Evolutionary conservation across 1,140 invertebrate genomes (phyloP), one percentile per base, ranked within the genome.

Genomic region (Portunus trituberculatus): DNA sequence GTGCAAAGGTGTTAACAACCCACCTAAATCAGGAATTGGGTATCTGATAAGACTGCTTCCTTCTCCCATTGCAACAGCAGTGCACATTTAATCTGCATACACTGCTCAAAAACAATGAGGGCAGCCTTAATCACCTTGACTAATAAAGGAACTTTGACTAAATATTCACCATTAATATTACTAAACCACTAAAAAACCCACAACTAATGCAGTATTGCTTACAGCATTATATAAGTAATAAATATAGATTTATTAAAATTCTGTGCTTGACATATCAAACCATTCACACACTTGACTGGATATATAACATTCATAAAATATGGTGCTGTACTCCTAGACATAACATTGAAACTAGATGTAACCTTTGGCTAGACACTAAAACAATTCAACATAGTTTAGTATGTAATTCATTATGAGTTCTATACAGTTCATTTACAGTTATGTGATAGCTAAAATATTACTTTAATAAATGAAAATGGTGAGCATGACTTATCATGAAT

Each of bases 321-420:
- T 52, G 82, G 83, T 86, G 28, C 46, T 83, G 31, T 46, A 86
- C 45, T 93, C 39, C 29, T 84, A 83, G 31, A 48, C 52, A 48
- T 92, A 89, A 92, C 91, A 87, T 87, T 95, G 29, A 29, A 93
- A 87, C 94, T 95, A 95, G 92, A 95, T 86, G 92, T 95, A 95
- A 95, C 94, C 94, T 95, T 95, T 95, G 94, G 94, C 94, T 95
- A 95, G 94, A 95, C 83, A 95, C 94, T 95, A 95, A 95, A 95
- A 86, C 89, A 82, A 67, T 86, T 76, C 67, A 83, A 32, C 25
- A 88, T 93, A 93, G 32, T 59, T 46, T 88, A 86, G 25, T 88
- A 48, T 46, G 31, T 87, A 93, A 86, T 93, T 87, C 92, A 88
- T 87, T 91, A 94, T 84, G 76, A 83, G 67, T 95, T 87, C 94